Evolutionary conservation across 2,888 invertebrate genomes (phyloP).

Genomic region (Drosophila bunnanda): DNA sequence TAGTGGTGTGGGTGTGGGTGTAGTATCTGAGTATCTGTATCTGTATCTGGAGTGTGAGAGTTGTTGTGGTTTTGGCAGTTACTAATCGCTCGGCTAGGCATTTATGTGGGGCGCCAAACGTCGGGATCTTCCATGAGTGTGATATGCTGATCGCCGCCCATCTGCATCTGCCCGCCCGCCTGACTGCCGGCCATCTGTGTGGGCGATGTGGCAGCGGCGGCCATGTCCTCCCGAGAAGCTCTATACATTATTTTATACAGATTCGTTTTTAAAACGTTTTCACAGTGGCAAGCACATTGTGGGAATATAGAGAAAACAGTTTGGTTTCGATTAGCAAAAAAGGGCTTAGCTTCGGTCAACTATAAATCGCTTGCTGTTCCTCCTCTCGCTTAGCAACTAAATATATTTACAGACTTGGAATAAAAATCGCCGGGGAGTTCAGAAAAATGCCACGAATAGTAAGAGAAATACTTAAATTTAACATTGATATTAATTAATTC

Average conservation of each 20-base stretch:
- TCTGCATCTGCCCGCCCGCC: slow-evolving; percentile 83
- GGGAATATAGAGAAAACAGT: slow-evolving; percentile 71
- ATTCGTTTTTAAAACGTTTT: slow-evolving; percentile 53
- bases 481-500: background rate
- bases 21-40: slow-evolving; percentile 23
- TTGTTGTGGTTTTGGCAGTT: slow-evolving; percentile 66
- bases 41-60: slow-evolving; percentile 26
- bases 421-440: background rate
- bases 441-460: background rate
- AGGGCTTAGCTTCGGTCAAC: slow-evolving; percentile 13
- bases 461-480: background rate
- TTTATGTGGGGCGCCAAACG: slow-evolving; percentile 96
- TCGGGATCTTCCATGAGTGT: slow-evolving; percentile 97
- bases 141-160: slow-evolving; percentile 87
- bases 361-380: slow-evolving; percentile 12
- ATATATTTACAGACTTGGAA: slow-evolving; percentile 6
- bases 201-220: slow-evolving; percentile 90
- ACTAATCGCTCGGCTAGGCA: slow-evolving; percentile 61
- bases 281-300: slow-evolving; percentile 65
- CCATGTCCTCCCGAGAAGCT: slow-evolving; percentile 94
- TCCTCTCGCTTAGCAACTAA: slow-evolving; percentile 36
- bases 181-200: slow-evolving; percentile 88
- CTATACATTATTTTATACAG: slow-evolving; percentile 84
- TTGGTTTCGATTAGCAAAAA: slow-evolving; percentile 65
- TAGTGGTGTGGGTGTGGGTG: slow-evolving; percentile 35